These are phyloP conservation scores for Aratinga solstitialis DNA, from an alignment of 2,797 vertebrate species.

Conservation along the genomic window DNA sequence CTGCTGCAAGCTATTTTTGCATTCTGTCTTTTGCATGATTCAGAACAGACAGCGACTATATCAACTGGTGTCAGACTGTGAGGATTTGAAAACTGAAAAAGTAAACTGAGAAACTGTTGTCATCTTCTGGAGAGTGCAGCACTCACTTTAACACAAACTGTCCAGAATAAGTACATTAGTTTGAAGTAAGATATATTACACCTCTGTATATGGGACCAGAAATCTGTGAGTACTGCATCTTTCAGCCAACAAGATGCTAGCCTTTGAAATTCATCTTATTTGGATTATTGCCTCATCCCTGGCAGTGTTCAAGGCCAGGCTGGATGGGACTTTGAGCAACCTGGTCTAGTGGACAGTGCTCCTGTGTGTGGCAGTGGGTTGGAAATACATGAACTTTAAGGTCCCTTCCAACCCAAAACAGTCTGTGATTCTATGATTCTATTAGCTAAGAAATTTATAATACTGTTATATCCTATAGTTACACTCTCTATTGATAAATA, in stretches of 20 bases:
- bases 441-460: neutral
- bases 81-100: neutral
- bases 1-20: constrained; percentile 9
- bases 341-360: neutral
- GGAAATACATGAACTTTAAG: neutral
- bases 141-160: neutral
- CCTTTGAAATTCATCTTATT: neutral
- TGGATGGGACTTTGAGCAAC: neutral
- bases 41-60: neutral
- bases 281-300: neutral
- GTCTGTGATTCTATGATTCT: neutral
- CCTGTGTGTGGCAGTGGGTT: neutral
- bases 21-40: constrained; percentile 24
- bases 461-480: neutral
- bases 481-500: neutral
- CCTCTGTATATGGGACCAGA: neutral
- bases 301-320: neutral
- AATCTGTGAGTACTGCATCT: neutral
- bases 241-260: neutral
- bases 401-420: neutral
- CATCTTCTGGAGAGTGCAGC: neutral
- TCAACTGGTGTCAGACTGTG: neutral
- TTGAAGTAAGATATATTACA: neutral
- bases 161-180: neutral
- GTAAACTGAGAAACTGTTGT: neutral